Percentiles rank a stretch among this genome's conserved stretches.
These are phyloP conservation scores for Parazoanthus atlanticus DNA, from an alignment of 92 coral and sea anemone genomes.

Conservation along the genomic window DNA sequence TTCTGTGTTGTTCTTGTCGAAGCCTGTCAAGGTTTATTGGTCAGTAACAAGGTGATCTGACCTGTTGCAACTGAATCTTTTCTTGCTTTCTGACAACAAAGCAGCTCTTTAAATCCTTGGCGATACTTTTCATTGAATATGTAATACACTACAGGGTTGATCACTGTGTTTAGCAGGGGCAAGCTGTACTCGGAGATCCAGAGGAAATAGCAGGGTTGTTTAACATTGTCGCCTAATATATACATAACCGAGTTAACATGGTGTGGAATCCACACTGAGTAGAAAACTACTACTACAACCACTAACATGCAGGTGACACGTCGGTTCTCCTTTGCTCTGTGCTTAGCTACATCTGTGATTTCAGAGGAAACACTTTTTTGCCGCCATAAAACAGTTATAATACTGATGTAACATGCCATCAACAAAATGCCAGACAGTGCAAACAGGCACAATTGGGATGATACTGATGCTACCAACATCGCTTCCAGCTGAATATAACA, in stretches of 20 bases:
- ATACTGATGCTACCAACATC: neutral
- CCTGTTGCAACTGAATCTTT: neutral
- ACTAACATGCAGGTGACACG: conserved; percentile 26
- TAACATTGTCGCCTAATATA: neutral
- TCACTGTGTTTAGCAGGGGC: conserved; percentile 6
- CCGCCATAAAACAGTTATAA: neutral
- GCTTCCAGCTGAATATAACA: neutral
- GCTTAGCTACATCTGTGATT: neutral
- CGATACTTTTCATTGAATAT: conserved; percentile 19
- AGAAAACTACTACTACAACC: conserved; percentile 1
- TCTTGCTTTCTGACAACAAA: neutral
- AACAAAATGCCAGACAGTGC: neutral
- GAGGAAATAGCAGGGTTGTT: conserved; percentile 13
- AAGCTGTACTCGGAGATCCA: conserved; percentile 7
- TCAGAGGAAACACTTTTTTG: neutral
- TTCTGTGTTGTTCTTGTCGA: neutral
- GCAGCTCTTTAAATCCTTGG: conserved; percentile 7
- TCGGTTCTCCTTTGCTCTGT: conserved; percentile 23
- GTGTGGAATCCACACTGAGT: conserved; percentile 20
- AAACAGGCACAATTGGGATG: conserved; percentile 8
- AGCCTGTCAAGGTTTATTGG: neutral
- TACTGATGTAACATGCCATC: conserved; percentile 9
- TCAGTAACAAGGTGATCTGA: neutral
- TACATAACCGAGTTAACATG: neutral
- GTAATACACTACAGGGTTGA: conserved; percentile 7